Percentiles rank a stretch among this genome's conserved stretches.
phyloP scores from a whole-genome alignment of 35 echinoderm and acorn worm genomes.

The Patiria miniata region DNA sequence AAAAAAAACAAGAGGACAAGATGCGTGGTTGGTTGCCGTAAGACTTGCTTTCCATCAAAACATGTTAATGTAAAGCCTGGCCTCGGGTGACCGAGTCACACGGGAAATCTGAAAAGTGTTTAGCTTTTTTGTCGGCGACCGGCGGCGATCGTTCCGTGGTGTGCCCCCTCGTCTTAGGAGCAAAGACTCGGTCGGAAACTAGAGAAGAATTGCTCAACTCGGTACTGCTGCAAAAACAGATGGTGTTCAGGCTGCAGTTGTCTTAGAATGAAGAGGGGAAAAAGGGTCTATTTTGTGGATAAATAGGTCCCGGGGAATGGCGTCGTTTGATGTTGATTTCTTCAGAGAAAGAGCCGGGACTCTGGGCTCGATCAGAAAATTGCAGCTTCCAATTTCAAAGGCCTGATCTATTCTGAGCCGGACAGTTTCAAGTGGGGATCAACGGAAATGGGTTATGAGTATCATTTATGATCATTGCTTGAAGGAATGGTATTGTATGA shows the following conservation, averaged over 20 bases:
- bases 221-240: constrained; percentile 14
- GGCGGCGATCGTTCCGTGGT: neutral
- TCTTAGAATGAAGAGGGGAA: neutral
- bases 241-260: neutral
- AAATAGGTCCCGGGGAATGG: neutral
- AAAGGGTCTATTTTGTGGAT: neutral
- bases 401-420: constrained; percentile 5
- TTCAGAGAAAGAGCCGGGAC: neutral
- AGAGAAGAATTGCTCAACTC: constrained; percentile 1
- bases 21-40: neutral
- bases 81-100: neutral
- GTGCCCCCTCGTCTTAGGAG: neutral
- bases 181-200: neutral
- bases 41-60: constrained; percentile 25
- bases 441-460: constrained; percentile 9
- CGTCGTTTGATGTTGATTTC: too few relatives aligned
- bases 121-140: neutral
- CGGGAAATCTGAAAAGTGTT: constrained; percentile 28
- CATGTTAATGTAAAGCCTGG: constrained; percentile 20
- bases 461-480: neutral
- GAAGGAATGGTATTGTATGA: neutral
- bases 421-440: constrained; percentile 2
- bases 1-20: too few relatives aligned
- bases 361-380: neutral
- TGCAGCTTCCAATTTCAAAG: neutral